Conservation (phyloP, 2,113 vertebrate genomes). For the Xiphophorus hellerii region DNA sequence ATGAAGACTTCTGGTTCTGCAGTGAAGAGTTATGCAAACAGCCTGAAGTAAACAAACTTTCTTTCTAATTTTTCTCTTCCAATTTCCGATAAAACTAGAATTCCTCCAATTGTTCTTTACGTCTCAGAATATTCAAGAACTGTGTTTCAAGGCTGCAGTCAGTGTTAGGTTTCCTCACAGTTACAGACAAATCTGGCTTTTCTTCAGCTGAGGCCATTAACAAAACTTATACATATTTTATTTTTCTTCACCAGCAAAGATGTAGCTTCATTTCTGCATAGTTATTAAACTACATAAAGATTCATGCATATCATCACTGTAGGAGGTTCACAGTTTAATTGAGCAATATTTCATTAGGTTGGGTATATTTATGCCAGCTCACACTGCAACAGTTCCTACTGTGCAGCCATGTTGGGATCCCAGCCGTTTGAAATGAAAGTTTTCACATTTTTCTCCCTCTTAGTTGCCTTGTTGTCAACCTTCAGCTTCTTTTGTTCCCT, state of each 20-base stretch:
- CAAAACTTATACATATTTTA: background rate
- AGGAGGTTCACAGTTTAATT: background rate
- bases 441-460: background rate
- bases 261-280: background rate
- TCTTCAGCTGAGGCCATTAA: too few relatives aligned
- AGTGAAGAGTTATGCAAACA: background rate
- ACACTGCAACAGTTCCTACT: background rate
- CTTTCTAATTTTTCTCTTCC: background rate
- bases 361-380: background rate
- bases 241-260: background rate
- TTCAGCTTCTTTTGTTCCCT: background rate
- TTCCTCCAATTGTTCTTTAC: background rate
- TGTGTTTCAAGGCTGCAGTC: background rate
- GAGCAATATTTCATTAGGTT: background rate
- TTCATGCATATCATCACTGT: background rate
- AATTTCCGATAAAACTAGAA: background rate
- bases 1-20: background rate
- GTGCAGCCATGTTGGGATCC: background rate
- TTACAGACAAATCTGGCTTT: too few relatives aligned
- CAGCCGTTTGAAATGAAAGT: background rate
- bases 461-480: background rate
- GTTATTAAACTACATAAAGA: background rate
- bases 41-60: background rate
- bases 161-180: too few relatives aligned
- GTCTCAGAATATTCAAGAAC: background rate